phyloP scores from a whole-genome alignment of 1,140 invertebrate genomes.

The Trigoniulus corallinus region DNA sequence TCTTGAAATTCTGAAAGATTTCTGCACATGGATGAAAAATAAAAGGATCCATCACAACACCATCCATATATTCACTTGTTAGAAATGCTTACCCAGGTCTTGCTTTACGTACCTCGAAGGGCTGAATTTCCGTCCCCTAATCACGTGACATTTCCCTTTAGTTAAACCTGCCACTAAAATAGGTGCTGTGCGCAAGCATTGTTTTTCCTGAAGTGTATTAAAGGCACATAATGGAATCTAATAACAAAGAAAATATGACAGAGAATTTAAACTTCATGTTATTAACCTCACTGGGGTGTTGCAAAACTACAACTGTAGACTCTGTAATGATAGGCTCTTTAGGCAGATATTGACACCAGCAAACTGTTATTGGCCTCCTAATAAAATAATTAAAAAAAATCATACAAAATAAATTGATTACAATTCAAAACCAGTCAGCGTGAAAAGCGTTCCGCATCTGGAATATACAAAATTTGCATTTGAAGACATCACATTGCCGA shows the following conservation, averaged over 20 bases:
- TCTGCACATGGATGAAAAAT: conserved; percentile 5
- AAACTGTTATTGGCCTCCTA: conserved; percentile 68
- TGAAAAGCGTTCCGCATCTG: too few species aligned
- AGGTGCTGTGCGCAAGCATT: conserved; percentile 69
- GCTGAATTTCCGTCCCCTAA: conserved; percentile 70
- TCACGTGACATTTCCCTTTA: conserved; percentile 53
- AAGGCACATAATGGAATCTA: background rate
- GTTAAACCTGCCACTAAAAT: conserved; percentile 63
- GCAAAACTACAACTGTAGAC: conserved; percentile 60
- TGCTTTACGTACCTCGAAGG: conserved; percentile 24
- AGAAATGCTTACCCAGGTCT: background rate
- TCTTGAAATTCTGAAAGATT: background rate
- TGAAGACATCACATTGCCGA: too few species aligned
- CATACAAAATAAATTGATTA: background rate
- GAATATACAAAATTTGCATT: too few species aligned
- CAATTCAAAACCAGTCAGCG: too few species aligned
- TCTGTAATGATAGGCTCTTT: conserved; percentile 41
- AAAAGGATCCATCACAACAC: background rate
- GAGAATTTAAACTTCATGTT: background rate
- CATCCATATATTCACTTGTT: background rate
- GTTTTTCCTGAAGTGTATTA: conserved; percentile 40
- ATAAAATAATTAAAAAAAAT: conserved; percentile 15
- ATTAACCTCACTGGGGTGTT: conserved; percentile 69
- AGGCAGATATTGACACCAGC: conserved; percentile 72
- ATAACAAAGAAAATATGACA: background rate